Evolutionary conservation across 2,113 vertebrate species (phyloP).

Genomic region (Brienomyrus longianalis): DNA sequence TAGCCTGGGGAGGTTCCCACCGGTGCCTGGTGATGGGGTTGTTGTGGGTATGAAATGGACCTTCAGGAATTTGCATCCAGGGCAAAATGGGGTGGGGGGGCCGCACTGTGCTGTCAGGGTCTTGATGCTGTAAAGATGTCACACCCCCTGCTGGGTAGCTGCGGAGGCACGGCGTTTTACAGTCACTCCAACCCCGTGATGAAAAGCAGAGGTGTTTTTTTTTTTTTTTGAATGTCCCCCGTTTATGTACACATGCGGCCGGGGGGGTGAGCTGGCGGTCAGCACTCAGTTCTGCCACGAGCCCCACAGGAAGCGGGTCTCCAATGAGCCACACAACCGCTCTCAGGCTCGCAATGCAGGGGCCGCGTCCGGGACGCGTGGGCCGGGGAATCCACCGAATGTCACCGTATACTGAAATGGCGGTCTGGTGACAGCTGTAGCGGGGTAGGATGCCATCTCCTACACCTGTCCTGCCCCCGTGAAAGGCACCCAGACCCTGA

Average conservation of each 20-base stretch:
- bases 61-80: constrained; percentile 71
- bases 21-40: constrained; percentile 62
- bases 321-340: not conserved
- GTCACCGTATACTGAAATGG: not conserved
- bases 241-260: constrained; percentile 34
- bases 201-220: constrained; percentile 37
- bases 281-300: not conserved
- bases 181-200: constrained; percentile 31
- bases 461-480: not conserved
- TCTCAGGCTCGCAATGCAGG: not conserved
- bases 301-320: not conserved
- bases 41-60: constrained; percentile 73
- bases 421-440: not conserved
- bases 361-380: not conserved
- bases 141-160: constrained; percentile 56
- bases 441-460: not conserved
- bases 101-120: constrained; percentile 44
- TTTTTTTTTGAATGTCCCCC: constrained; percentile 24
- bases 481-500: not conserved
- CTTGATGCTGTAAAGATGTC: constrained; percentile 76
- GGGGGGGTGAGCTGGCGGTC: not conserved
- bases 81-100: constrained; percentile 64
- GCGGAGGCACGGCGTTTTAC: constrained; percentile 56
- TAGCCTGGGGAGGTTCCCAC: constrained; percentile 62
- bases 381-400: not conserved